Percentiles rank a stretch among this genome's conserved stretches.
Conservation (phyloP, 1,140 invertebrate species). For the Uloborus diversus region DNA sequence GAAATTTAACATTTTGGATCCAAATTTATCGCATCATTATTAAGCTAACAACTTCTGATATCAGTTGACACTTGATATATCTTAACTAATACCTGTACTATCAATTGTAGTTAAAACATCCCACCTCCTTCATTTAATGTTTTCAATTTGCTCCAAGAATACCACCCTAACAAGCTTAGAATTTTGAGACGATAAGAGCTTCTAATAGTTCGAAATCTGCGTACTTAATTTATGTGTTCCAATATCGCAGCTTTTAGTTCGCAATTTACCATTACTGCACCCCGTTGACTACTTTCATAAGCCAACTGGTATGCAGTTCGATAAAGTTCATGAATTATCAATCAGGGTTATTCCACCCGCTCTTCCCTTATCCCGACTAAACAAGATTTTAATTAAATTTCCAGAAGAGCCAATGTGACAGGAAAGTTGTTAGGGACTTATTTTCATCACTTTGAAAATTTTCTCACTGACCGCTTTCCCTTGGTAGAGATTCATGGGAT, state of each 20-base stretch:
- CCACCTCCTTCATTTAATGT: background rate
- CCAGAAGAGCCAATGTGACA: background rate
- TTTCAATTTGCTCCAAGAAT: background rate
- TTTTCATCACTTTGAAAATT: background rate
- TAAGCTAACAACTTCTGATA: no score
- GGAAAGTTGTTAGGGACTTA: background rate
- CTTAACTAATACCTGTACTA: no score
- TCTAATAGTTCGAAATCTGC: slow-evolving; percentile 9
- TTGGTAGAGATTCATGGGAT: no score
- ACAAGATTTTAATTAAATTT: slow-evolving; percentile 48
- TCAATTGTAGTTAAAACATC: no score
- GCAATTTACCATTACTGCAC: slow-evolving; percentile 13
- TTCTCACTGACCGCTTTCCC: background rate
- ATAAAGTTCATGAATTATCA: slow-evolving; percentile 40
- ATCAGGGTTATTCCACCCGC: no score
- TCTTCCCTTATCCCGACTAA: slow-evolving; percentile 9
- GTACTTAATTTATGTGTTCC: slow-evolving; percentile 52
- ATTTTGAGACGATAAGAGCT: slow-evolving; percentile 8
- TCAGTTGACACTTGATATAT: no score
- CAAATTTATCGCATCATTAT: no score
- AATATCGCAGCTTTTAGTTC: slow-evolving; percentile 44
- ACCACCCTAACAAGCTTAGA: slow-evolving; percentile 8
- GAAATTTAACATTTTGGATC: no score
- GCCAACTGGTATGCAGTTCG: slow-evolving; percentile 26
- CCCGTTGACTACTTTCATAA: slow-evolving; percentile 3